Conservation (phyloP, 2,113 vertebrate species). For the Nycticorax nycticorax region DNA sequence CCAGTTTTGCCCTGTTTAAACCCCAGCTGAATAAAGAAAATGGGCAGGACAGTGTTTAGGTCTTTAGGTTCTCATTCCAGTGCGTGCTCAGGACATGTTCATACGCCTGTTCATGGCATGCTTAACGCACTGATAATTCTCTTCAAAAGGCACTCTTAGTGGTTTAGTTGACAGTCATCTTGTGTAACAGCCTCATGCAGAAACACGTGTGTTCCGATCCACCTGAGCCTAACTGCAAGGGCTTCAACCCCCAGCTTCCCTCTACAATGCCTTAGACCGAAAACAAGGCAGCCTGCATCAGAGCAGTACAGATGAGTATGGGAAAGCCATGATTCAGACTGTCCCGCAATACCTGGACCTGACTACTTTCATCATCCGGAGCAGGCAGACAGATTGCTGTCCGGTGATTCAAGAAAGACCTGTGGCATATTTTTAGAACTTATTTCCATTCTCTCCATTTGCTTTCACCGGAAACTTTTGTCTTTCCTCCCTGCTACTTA, state of each 20-base stretch:
- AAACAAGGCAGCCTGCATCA: background rate
- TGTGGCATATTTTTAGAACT: background rate
- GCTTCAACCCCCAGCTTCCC: background rate
- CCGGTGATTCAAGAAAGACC: background rate
- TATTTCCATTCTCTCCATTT: background rate
- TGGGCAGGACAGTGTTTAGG: background rate
- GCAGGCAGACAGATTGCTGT: background rate
- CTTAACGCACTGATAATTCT: background rate
- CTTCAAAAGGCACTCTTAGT: background rate
- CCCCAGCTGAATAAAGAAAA: background rate
- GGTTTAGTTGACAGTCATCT: background rate
- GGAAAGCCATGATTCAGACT: background rate
- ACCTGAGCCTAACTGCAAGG: background rate
- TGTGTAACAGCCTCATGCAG: background rate
- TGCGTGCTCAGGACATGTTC: background rate
- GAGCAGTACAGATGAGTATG: background rate
- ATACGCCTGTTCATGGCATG: accelerated
- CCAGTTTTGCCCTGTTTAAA: background rate
- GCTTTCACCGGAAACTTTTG: background rate
- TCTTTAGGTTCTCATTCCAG: background rate
- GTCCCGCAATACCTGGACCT: background rate
- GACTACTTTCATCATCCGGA: background rate
- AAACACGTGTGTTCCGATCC: background rate
- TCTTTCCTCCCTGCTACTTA: background rate
- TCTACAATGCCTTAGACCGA: background rate